These are phyloP conservation scores for Eptatretus atami DNA, from an alignment of 2,797 vertebrate species.

Conservation along the genomic window DNA sequence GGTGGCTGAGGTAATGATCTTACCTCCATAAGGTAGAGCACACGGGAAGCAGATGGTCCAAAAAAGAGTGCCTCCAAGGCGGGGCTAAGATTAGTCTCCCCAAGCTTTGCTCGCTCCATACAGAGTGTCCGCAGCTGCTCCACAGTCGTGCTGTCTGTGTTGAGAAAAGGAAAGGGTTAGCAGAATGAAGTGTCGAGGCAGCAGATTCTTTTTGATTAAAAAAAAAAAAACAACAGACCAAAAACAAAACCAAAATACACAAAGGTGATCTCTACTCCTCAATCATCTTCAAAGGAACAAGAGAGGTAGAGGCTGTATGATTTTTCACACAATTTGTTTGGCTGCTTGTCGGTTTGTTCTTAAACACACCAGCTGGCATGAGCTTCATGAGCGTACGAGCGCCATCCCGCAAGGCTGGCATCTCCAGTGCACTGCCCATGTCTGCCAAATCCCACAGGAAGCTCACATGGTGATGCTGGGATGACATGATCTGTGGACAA, in stretches of 20 bases:
- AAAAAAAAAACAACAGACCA: no score
- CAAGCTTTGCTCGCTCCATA: constrained; percentile 89
- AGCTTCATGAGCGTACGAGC: constrained; percentile 94
- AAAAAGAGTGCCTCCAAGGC: constrained; percentile 89
- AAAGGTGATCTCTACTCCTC: no score
- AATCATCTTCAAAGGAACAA: no score
- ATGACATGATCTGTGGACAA: constrained; percentile 54
- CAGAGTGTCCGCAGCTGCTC: constrained; percentile 83
- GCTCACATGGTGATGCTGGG: constrained; percentile 89
- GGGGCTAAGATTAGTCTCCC: constrained; percentile 89
- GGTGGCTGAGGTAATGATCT: no score
- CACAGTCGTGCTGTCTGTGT: constrained; percentile 68
- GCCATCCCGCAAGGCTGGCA: constrained; percentile 82
- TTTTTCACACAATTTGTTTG: no score
- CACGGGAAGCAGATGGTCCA: constrained; percentile 86
- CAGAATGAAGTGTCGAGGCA: no score
- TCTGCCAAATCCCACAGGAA: constrained; percentile 99
- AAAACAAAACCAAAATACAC: no score
- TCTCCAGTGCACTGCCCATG: constrained; percentile 76
- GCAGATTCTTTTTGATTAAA: no score
- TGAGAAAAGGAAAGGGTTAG: no score
- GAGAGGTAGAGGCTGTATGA: no score
- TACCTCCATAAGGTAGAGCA: constrained; percentile 96
- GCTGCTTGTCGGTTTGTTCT: no score
- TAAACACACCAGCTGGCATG: constrained; percentile 62